Evolutionary conservation across 35 echinoderm and acorn worm genomes (phyloP), one percentile per base, ranked within the genome.

Genomic region (Apostichopus parvimensis): DNA sequence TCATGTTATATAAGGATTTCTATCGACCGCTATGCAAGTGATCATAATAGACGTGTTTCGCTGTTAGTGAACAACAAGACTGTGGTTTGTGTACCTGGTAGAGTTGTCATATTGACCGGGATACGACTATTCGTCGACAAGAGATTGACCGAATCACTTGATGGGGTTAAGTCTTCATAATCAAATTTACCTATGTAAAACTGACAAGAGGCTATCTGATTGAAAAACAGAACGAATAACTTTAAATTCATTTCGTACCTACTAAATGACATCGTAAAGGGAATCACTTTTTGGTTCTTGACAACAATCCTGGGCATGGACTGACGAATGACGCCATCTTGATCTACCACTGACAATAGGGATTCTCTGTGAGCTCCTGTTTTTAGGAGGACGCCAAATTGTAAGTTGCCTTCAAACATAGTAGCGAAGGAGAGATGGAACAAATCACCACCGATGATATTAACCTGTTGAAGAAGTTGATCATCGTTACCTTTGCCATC

Each of bases 101-200:
- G 62, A 15, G 24, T 54, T 6, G 86, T 88, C 62, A 88, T 88
- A 72, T 54, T 72, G 8, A 88, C 68, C 1, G 86, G 86, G 15
- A 88, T 88, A 18, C 61, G 86, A 72, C 52, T 66, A 15, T 73
- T 52, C 4, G 86, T 88, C 2, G 62, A 52, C 58, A 88, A 12
- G 12, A 54, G 62, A 5, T 72, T 58, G 24, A 66, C 68, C 4
- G 86, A 54, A 14, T 18, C 57, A 14, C 25, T 28, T 22, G 28
- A 21, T 73, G 86, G 86, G 14, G 57, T 88, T 21, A 88, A 54
- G 12, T 88, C 61, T 5, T 68, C 14, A n/a, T 66, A 88, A 66
- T 73, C 64, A 21, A 88, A 88, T 17, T 73, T 68, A n/a, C 61
- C 86, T 66, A 88, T 73, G 12, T 60, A 88, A 72, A 72, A 88